Conservation (phyloP, 2,113 vertebrate genomes). For the Guaruba guarouba region DNA sequence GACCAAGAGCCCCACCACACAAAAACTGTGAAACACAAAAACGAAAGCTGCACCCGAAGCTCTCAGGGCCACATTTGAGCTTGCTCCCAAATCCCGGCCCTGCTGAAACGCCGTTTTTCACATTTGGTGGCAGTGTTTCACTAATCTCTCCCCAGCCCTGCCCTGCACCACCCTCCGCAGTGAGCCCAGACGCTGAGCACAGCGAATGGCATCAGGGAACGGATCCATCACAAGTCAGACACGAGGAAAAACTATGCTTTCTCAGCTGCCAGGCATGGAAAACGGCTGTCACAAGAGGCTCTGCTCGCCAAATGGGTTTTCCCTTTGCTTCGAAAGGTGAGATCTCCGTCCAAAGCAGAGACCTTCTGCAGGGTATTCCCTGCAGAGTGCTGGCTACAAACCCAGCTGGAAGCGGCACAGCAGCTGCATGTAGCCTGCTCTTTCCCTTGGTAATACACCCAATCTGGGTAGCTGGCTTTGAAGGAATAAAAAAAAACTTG, state of each 20-base stretch:
- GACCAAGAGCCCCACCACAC: not conserved
- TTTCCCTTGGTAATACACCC: fast-evolving
- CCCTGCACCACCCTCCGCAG: not conserved
- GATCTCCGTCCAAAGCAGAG: fast-evolving
- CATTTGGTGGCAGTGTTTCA: not conserved
- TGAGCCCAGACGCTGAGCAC: not conserved
- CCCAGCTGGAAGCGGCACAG: not conserved
- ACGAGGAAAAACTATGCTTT: fast-evolving
- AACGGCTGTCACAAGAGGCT: not conserved
- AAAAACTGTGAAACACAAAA: not conserved
- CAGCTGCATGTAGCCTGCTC: not conserved
- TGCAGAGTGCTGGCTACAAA: not conserved
- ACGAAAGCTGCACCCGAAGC: not conserved
- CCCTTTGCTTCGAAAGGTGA: not conserved
- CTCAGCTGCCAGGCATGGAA: not conserved
- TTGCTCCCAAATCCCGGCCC: not conserved
- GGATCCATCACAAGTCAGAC: not conserved
- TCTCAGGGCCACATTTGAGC: not conserved
- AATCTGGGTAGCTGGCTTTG: not conserved
- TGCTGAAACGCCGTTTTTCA: not conserved
- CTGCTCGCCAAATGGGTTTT: not conserved
- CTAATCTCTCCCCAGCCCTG: not conserved
- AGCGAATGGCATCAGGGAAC: not conserved
- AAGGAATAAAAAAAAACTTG: not conserved
- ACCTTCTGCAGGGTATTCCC: not conserved